Percentiles rank a stretch among this genome's conserved stretches.
These are phyloP conservation scores for Pseudoips prasinana DNA, from an alignment of 2,888 invertebrate genomes.

Conservation along the genomic window DNA sequence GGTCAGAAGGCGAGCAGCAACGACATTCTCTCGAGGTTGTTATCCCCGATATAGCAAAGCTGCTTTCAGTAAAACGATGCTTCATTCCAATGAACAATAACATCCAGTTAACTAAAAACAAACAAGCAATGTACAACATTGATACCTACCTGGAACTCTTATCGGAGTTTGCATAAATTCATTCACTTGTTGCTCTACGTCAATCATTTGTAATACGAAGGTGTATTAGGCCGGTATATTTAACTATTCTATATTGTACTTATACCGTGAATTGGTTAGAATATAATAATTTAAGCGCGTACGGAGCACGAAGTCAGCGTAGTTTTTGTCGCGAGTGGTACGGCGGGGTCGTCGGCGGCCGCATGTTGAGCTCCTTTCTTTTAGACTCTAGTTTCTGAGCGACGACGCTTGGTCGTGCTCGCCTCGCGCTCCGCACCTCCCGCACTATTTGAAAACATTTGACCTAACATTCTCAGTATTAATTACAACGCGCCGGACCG, in stretches of 20 bases:
- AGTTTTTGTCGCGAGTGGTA: slow-evolving; percentile 39
- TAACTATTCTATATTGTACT: too few relatives aligned
- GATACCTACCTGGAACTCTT: too few relatives aligned
- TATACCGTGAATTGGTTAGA: too few relatives aligned
- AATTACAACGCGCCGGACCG: slow-evolving; percentile 29
- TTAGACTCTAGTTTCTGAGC: slow-evolving; percentile 54
- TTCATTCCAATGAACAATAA: background rate
- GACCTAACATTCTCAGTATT: slow-evolving; percentile 21
- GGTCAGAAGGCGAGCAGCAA: slow-evolving; percentile 8
- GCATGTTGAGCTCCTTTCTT: slow-evolving; percentile 53
- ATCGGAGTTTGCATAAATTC: too few relatives aligned
- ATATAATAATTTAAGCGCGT: slow-evolving; percentile 6
- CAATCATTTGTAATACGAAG: too few relatives aligned
- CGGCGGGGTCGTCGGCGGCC: slow-evolving; percentile 44
- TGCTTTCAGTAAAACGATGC: background rate
- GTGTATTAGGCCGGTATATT: too few relatives aligned
- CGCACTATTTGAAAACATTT: slow-evolving; percentile 22
- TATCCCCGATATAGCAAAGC: background rate
- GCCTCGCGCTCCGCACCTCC: slow-evolving; percentile 36
- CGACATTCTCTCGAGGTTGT: slow-evolving; percentile 18
- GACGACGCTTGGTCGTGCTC: slow-evolving; percentile 50
- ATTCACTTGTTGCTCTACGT: too few relatives aligned
- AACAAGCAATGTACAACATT: background rate
- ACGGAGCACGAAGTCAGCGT: slow-evolving; percentile 21
- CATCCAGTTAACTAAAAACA: background rate